Percentiles rank a stretch among this genome's conserved stretches.
phyloP scores from a whole-genome alignment of 2,888 invertebrate species.

The Venustoraphidia nigricollis region DNA sequence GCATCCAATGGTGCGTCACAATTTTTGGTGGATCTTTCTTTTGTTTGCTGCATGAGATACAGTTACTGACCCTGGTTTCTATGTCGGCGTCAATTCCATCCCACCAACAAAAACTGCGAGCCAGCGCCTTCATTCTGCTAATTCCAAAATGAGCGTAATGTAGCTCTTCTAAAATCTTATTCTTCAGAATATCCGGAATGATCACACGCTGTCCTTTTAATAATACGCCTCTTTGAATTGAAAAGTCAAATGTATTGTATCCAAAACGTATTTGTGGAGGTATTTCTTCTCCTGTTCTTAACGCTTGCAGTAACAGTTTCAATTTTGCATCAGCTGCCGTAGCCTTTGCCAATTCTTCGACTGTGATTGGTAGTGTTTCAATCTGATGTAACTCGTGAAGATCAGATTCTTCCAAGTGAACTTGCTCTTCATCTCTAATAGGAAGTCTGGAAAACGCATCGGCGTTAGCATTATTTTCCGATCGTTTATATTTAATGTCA shows the following conservation, averaged over 20 bases:
- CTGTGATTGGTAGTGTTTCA: slow-evolving; percentile 1
- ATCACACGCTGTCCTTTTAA: not conserved
- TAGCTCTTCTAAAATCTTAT: slow-evolving; percentile 4
- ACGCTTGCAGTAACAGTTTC: slow-evolving; percentile 3
- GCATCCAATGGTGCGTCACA: slow-evolving; percentile 12
- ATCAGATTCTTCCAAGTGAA: too few species aligned
- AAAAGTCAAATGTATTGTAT: too few species aligned
- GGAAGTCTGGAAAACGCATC: slow-evolving; percentile 1
- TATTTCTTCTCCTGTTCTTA: too few species aligned
- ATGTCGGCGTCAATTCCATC: slow-evolving; percentile 7
- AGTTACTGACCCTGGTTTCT: slow-evolving; percentile 6
- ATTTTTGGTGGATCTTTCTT: slow-evolving; percentile 9
- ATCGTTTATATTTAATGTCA: slow-evolving; percentile 5
- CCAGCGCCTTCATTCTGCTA: slow-evolving; percentile 5
- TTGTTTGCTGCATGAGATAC: slow-evolving; percentile 7
- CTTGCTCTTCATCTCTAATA: not conserved
- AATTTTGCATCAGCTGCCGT: slow-evolving; percentile 1
- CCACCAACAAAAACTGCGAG: slow-evolving; percentile 9
- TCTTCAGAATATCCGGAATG: not conserved
- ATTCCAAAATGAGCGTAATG: slow-evolving; percentile 5
- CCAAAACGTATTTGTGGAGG: too few species aligned
- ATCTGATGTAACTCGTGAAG: slow-evolving; percentile 3
- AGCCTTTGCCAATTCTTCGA: slow-evolving; percentile 1
- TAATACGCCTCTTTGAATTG: slow-evolving; percentile 1
- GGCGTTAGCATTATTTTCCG: slow-evolving; percentile 5